Conservation (phyloP, 2,113 vertebrate species). For the Acanthisitta chloris region DNA sequence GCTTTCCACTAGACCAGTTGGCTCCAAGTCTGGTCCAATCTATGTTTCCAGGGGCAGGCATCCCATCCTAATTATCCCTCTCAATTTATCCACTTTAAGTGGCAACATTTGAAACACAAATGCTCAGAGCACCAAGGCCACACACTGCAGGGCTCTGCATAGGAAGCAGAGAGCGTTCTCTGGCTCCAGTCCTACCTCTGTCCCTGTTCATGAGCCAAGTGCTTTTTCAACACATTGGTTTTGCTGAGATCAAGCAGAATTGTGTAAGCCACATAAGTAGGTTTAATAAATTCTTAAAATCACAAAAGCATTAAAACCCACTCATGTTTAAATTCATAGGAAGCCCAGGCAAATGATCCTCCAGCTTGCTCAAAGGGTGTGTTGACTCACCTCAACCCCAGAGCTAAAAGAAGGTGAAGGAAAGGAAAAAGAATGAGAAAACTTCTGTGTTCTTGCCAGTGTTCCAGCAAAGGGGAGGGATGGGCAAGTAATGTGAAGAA, state of each 20-base stretch:
- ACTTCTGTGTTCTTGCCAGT: neutral
- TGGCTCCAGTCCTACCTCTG: neutral
- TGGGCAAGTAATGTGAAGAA: conserved; percentile 10
- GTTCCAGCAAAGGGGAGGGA: conserved; percentile 24
- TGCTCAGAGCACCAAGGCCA: neutral
- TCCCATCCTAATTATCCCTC: neutral
- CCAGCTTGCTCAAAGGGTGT: neutral
- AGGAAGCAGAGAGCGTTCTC: neutral
- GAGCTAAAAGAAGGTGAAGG: neutral
- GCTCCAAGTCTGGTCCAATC: neutral
- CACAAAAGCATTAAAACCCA: neutral
- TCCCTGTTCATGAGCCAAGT: neutral
- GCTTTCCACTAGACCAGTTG: neutral
- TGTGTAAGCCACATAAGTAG: neutral
- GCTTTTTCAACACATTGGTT: neutral
- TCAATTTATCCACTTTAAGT: neutral
- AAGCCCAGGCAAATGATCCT: neutral
- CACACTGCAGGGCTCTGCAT: rapidly evolving
- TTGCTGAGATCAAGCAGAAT: neutral
- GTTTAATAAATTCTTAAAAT: neutral
- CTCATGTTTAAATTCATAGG: neutral
- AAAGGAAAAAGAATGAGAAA: neutral
- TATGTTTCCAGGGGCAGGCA: neutral
- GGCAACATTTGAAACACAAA: neutral
- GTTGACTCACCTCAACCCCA: neutral